Base-by-base conservation (phyloP, 2,888 invertebrate genomes). In the Stomorhina lunata region DNA sequence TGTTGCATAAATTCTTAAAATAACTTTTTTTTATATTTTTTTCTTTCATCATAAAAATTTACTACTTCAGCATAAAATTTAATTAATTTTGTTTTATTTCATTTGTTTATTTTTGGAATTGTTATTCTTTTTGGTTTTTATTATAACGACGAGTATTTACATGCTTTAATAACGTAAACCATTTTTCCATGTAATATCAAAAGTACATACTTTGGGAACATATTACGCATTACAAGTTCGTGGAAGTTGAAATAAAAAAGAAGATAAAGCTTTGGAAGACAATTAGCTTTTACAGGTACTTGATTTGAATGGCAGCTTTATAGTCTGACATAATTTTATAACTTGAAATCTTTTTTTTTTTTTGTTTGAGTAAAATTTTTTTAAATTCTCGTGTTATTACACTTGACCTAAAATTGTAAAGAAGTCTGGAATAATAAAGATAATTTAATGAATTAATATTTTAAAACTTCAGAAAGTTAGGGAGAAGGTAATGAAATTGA, bases 31-130 rank as follows among this genome's bases (percentile, higher is more conserved):
- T 59, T 12, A 25, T 25, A 40, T 40, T 40, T 59, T 22, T 10
- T 4, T 4, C 2, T 25, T 48, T 7, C 12, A 48, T 59, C 29
- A 45, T 29, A 45, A 17, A 65, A 29, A 45, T 65, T 65, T 17
- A 48, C 29, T 50, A 37, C 37, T 48, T 66, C 12, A 48, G n/a
- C 45, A 22, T 37, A 22, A 37, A 53, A 66, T 37, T 50, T 34
- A 66, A 66, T 66, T 34, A 32, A 66, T 66, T 32, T 48, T 34
- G 15, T 48, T 48, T 22, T 2, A 32, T 34, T 50, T 29, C 20
- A 25, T 7, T 53, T 61, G 43, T 43, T 61, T 43, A 12, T 5
- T 37, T 5, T 43, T 66, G 22, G 22, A 7, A 10, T 1, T 34
- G n/a, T 45, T 25, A 9, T 25, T 17, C 27, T 53, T 29, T 12